Base-by-base conservation (phyloP, 1,140 invertebrate genomes). In the Brachionus rubens region DNA sequence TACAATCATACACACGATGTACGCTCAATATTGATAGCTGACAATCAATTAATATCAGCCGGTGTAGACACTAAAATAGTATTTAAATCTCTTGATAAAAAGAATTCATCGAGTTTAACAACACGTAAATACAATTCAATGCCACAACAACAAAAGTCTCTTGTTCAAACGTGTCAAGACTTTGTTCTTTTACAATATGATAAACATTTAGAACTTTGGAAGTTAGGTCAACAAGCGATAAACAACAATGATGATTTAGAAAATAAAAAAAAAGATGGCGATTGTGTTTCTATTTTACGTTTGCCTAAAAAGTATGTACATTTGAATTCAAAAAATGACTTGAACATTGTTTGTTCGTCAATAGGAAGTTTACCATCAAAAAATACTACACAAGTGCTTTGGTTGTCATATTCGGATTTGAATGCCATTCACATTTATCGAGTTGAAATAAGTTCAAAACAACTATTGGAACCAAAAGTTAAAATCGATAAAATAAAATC, bases 1-100 rank as follows among this genome's bases (percentile, higher is more conserved):
- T 87, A 88, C 79, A 88, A 91, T 33, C 92, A 95, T 83, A 88
- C 89, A 24, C 91, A 95, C 82, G 92, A 94, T 85, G 91, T 95
- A 0, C 86, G 90, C 78, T 87, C 90, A 6, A 82, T 95, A 33
- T 85, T 88, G 3, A 82, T 90, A 28, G 84, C 87, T 78, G 85
- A 87, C 28, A 78, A 81, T 43, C 46, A 54, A 24, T 3, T 77
- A 48, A 43, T 59, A 19, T 77, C 59, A 33, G 40, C 75, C 24
- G 77, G 77, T 59, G 72, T 78, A 6, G 77, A 78, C 33, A 77
- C 75, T 54, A 68, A 78, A 62, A 65, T 78, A 33, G 68, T 78
- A 3, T 59, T 76, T 52, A 78, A 78, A 21, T 59, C 30, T 46
- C 48, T 68, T 77, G 43, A 43, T 16, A 40, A 43, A 41, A 43